Conservation (phyloP, 2,113 vertebrate genomes). For the Eupsittula cactorum region DNA sequence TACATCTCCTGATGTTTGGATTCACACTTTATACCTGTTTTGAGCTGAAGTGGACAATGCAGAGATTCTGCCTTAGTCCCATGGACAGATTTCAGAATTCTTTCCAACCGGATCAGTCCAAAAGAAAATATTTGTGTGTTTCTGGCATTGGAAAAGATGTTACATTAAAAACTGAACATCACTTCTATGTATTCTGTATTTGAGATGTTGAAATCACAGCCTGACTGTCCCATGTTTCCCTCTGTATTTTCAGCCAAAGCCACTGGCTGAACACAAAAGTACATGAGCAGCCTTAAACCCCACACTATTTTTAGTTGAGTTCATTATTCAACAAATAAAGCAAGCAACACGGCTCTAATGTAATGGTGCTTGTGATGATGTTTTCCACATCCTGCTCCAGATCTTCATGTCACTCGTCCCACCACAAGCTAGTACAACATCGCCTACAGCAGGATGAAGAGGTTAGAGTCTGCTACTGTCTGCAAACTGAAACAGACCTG, state of each 20-base stretch:
- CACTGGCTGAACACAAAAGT: neutral
- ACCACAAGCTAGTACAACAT: slow-evolving; percentile 1
- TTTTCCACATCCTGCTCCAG: slow-evolving; percentile 53
- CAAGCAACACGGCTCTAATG: slow-evolving; percentile 16
- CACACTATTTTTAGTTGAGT: slow-evolving; percentile 27
- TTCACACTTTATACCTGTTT: neutral
- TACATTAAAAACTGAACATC: neutral
- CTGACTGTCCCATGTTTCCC: neutral
- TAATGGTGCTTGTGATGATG: slow-evolving; percentile 39
- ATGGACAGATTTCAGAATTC: neutral
- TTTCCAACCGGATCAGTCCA: neutral
- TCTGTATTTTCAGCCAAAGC: slow-evolving; percentile 40
- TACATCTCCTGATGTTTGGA: neutral
- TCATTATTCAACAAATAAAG: slow-evolving; percentile 49
- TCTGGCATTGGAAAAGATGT: neutral
- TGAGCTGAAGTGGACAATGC: neutral
- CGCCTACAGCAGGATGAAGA: neutral
- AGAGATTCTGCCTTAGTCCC: neutral
- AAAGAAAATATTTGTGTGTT: neutral
- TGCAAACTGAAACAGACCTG: slow-evolving; percentile 39
- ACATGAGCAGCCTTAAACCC: slow-evolving; percentile 18
- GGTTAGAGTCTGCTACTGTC: slow-evolving; percentile 40
- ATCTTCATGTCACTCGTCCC: slow-evolving; percentile 7
- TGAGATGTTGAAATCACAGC: neutral
- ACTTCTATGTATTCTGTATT: neutral